These are phyloP conservation scores for Andrena trimmerana DNA, from an alignment of 2,888 invertebrate genomes.

Conservation along the genomic window DNA sequence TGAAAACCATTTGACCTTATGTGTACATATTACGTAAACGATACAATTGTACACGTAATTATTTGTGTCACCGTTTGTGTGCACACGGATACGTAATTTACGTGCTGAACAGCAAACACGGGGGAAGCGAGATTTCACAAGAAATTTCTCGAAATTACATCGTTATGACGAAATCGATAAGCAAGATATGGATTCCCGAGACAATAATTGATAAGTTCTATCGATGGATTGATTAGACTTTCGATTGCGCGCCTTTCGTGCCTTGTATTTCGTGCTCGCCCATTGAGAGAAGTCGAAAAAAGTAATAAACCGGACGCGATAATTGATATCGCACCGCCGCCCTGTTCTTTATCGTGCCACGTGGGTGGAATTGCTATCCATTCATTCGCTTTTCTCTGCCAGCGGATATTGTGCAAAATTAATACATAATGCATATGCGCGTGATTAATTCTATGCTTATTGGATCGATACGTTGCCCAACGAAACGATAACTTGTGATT, in stretches of 20 bases:
- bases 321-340: conserved; percentile 73
- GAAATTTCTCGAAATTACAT: neutral
- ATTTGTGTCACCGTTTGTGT: too few relatives aligned
- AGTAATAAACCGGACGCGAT: conserved; percentile 74
- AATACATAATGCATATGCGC: conserved; percentile 54
- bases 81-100: too few relatives aligned
- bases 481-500: conserved; percentile 12
- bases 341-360: conserved; percentile 68
- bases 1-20: too few relatives aligned
- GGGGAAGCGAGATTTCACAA: neutral
- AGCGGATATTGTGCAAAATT: conserved; percentile 64
- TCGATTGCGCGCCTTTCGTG: neutral
- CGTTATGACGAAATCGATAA: neutral
- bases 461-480: conserved; percentile 35
- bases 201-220: conserved; percentile 1
- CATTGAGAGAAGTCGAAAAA: conserved; percentile 14
- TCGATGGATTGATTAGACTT: neutral
- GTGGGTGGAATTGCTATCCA: conserved; percentile 72
- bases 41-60: too few relatives aligned
- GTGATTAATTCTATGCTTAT: conserved; percentile 43
- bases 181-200: neutral
- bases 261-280: neutral
- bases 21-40: too few relatives aligned
- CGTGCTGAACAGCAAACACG: neutral
- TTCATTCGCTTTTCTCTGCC: conserved; percentile 51